Conservation (phyloP, 2,797 vertebrate species). For the Lycodopsis pacificus region DNA sequence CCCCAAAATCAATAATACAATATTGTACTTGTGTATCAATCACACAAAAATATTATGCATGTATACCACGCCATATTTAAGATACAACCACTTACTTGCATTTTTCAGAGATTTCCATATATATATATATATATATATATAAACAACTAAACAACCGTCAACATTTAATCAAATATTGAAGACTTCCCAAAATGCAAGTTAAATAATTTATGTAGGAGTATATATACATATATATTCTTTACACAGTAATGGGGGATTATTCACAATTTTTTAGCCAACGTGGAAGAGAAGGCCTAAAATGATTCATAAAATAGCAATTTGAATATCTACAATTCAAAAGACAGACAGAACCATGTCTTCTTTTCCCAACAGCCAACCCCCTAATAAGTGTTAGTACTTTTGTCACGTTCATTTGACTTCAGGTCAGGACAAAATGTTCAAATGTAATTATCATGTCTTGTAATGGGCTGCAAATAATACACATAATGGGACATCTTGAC, state of each 20-base stretch:
- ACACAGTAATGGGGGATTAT: background rate
- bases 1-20: background rate
- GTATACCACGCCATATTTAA: background rate
- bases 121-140: background rate
- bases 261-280: too few species aligned
- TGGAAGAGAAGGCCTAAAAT: background rate
- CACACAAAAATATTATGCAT: background rate
- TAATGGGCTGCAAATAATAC: background rate
- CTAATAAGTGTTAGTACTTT: background rate
- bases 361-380: background rate
- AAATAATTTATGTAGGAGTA: too few species aligned
- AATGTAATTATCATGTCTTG: background rate
- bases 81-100: background rate
- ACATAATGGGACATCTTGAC: background rate
- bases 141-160: too few species aligned
- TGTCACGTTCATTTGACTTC: background rate
- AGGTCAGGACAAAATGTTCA: background rate
- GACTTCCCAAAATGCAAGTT: too few species aligned
- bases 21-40: background rate
- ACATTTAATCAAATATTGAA: too few species aligned
- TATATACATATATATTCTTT: background rate
- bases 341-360: background rate
- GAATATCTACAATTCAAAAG: background rate
- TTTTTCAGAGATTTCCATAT: background rate
- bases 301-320: background rate